Evolutionary conservation across 2,797 vertebrate genomes (phyloP).

Genomic region (Lates japonicus): DNA sequence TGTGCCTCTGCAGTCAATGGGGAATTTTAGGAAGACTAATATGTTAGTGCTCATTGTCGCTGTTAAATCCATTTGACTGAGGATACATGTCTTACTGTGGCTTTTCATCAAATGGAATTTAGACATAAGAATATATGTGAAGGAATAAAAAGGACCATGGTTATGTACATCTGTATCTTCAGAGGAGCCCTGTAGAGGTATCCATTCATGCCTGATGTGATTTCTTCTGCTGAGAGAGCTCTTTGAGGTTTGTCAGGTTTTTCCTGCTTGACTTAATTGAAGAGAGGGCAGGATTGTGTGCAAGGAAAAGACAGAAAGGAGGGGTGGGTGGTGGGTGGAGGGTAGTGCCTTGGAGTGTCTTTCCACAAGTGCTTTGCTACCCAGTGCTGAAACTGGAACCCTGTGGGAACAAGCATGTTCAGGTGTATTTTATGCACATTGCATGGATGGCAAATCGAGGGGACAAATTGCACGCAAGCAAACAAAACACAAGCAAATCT

Average conservation of each 20-base stretch:
- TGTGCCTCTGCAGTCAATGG: conserved; percentile 20
- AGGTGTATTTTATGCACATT: conserved; percentile 79
- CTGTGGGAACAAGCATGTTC: conserved; percentile 86
- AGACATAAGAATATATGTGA: conserved; percentile 46
- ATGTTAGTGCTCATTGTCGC: conserved; percentile 29
- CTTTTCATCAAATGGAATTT: conserved; percentile 56
- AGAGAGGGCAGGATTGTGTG: conserved; percentile 71
- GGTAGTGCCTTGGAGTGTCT: conserved; percentile 73
- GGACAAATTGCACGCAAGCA: conserved; percentile 38
- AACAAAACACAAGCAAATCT: conserved; percentile 19
- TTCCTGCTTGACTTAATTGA: conserved; percentile 82
- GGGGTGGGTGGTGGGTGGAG: not conserved
- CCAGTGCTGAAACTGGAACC: conserved; percentile 85
- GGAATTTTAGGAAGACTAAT: conserved; percentile 61
- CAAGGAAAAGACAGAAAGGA: conserved; percentile 3
- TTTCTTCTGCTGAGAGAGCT: conserved; percentile 77
- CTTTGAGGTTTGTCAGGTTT: conserved; percentile 83
- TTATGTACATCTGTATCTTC: conserved; percentile 50
- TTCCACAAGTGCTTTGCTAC: conserved; percentile 81
- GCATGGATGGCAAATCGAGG: conserved; percentile 57
- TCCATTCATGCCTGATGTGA: conserved; percentile 74
- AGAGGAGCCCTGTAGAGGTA: conserved; percentile 63
- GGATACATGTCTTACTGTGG: conserved; percentile 35
- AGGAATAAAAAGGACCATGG: conserved; percentile 2
- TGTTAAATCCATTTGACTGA: conserved; percentile 59